Conservation (phyloP, 1,140 invertebrate species). For the Radopholus similis region DNA sequence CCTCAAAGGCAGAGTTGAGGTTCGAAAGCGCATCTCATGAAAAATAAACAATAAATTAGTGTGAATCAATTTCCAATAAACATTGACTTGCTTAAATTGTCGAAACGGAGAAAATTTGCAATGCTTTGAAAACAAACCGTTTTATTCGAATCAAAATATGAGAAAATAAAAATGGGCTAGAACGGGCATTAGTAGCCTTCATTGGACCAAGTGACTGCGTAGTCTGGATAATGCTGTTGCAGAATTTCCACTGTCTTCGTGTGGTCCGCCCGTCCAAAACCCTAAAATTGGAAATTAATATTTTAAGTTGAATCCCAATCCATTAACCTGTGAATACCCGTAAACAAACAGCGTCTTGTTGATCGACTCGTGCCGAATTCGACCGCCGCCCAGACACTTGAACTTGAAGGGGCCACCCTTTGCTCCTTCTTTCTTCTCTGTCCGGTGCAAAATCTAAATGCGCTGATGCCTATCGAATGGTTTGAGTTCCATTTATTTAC, state of each 20-base stretch:
- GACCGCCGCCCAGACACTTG: slow-evolving; percentile 74
- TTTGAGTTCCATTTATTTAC: slow-evolving; percentile 68
- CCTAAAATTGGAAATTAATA: slow-evolving; percentile 63
- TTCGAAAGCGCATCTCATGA: no score
- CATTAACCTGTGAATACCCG: slow-evolving; percentile 73
- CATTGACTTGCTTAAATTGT: no score
- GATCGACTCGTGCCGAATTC: slow-evolving; percentile 73
- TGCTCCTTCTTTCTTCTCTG: slow-evolving; percentile 62
- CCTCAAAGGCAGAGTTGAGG: no score
- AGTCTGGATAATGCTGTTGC: slow-evolving; percentile 72
- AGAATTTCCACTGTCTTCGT: slow-evolving; percentile 71
- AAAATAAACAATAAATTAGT: no score
- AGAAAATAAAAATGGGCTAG: not conserved
- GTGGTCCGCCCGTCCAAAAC: slow-evolving; percentile 81
- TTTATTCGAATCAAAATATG: not conserved
- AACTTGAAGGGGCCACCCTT: slow-evolving; percentile 68
- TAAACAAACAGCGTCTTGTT: slow-evolving; percentile 77
- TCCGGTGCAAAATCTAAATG: no score
- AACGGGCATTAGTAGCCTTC: slow-evolving; percentile 72
- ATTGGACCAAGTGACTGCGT: slow-evolving; percentile 73
- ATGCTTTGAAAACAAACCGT: no score
- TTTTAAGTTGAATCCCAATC: slow-evolving; percentile 41
- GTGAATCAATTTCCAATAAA: no score
- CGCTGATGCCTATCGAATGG: no score
- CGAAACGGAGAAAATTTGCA: no score